Evolutionary conservation across 2,797 vertebrate species (phyloP).

Genomic region (Etheostoma perlongum): DNA sequence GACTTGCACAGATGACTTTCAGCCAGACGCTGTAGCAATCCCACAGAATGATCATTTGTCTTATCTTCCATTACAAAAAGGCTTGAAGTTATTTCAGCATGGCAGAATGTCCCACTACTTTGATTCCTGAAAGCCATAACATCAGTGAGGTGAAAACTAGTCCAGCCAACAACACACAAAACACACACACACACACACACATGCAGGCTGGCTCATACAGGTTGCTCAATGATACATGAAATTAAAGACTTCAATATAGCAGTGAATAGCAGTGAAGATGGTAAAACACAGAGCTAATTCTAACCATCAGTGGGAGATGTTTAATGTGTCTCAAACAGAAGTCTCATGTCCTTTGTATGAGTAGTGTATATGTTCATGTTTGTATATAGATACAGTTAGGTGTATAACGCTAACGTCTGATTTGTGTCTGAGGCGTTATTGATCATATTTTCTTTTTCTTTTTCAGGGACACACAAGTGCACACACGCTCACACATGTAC

Average conservation of each 20-base stretch:
- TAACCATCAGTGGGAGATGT: slow-evolving; percentile 63
- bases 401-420: slow-evolving; percentile 22
- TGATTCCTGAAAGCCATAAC: slow-evolving; percentile 65
- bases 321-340: slow-evolving; percentile 64
- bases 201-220: slow-evolving; percentile 70
- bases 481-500: slow-evolving; percentile 42
- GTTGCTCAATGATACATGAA: slow-evolving; percentile 86
- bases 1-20: slow-evolving; percentile 25
- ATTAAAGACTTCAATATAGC: slow-evolving; percentile 83
- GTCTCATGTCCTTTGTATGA: slow-evolving; percentile 6
- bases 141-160: slow-evolving; percentile 68
- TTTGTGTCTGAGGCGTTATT: slow-evolving; percentile 71
- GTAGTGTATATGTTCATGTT: not conserved
- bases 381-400: not conserved
- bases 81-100: slow-evolving; percentile 60
- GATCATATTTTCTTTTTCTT: slow-evolving; percentile 68
- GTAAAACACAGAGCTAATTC: slow-evolving; percentile 75
- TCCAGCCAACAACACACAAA: slow-evolving; percentile 43
- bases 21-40: slow-evolving; percentile 29
- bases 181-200: slow-evolving; percentile 17
- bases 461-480: slow-evolving; percentile 25
- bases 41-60: slow-evolving; percentile 52
- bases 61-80: slow-evolving; percentile 63
- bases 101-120: slow-evolving; percentile 62
- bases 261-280: slow-evolving; percentile 71